A percentile compares a stretch with the other conserved stretches of the same genome.
These are phyloP conservation scores for Fregata magnificens DNA, from an alignment of 2,113 vertebrate genomes.

Conservation along the genomic window DNA sequence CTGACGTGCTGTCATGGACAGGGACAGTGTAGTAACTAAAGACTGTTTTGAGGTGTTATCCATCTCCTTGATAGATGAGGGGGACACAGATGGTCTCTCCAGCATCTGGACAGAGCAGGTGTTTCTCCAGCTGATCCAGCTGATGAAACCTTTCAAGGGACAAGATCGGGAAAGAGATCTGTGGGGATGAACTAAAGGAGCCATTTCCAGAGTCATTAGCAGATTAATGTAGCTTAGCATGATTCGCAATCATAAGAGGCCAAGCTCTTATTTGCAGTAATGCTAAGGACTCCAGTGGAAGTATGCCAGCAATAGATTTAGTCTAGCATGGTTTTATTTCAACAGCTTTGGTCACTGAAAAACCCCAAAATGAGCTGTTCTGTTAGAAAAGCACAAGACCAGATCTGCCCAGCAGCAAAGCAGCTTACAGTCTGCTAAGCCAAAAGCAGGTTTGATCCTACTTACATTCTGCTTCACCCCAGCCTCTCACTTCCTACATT, in stretches of 20 bases:
- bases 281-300: conserved; percentile 29
- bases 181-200: conserved; percentile 36
- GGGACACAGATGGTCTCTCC: background rate
- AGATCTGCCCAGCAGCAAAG: conserved; percentile 1
- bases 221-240: conserved; percentile 38
- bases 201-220: conserved; percentile 43
- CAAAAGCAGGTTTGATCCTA: background rate
- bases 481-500: background rate
- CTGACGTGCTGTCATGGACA: background rate
- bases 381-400: background rate
- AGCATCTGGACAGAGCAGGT: conserved; percentile 53
- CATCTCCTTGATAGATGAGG: conserved; percentile 16
- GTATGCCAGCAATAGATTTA: conserved; percentile 33
- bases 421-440: background rate
- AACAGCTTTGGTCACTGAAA: background rate
- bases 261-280: conserved; percentile 36
- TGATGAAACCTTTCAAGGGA: conserved; percentile 11
- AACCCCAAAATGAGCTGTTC: background rate
- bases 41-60: background rate
- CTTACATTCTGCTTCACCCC: background rate
- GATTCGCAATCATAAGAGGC: background rate
- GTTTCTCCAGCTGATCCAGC: conserved; percentile 9
- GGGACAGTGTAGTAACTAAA: background rate
- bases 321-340: conserved; percentile 23
- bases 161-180: background rate